These are phyloP conservation scores for Hirtodrosophila trivittata DNA, from an alignment of 2,888 invertebrate species.

Conservation along the genomic window DNA sequence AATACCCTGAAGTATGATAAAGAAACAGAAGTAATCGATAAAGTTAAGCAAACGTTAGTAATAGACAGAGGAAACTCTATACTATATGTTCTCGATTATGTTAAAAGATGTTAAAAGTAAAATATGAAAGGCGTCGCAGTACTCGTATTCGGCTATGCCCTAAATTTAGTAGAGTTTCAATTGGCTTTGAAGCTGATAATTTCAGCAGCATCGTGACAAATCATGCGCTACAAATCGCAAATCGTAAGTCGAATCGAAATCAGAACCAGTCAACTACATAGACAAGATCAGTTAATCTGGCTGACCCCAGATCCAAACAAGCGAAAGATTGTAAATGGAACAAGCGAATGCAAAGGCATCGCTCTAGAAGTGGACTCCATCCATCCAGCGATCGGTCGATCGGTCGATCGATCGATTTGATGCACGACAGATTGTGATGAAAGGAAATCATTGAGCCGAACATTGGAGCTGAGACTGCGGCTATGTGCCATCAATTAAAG, in stretches of 20 bases:
- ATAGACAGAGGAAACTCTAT: too few relatives aligned
- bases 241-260: slow-evolving; percentile 31
- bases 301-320: slow-evolving; percentile 36
- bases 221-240: slow-evolving; percentile 47
- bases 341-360: neutral
- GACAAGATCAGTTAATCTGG: slow-evolving; percentile 60
- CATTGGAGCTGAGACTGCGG: slow-evolving; percentile 28
- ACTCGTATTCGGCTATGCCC: slow-evolving; percentile 2
- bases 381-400: slow-evolving; percentile 3
- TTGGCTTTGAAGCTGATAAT: slow-evolving; percentile 36
- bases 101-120: too few relatives aligned
- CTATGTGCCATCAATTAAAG: slow-evolving; percentile 76
- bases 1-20: too few relatives aligned
- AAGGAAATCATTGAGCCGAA: slow-evolving; percentile 67
- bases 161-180: slow-evolving; percentile 9
- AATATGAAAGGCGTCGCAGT: too few relatives aligned
- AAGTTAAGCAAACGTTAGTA: too few relatives aligned
- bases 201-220: slow-evolving; percentile 43
- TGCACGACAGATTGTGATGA: slow-evolving; percentile 75
- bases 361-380: slow-evolving; percentile 12
- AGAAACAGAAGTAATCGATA: too few relatives aligned
- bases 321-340: slow-evolving; percentile 33
- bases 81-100: too few relatives aligned
- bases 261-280: slow-evolving; percentile 39
- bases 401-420: slow-evolving; percentile 53